These are phyloP conservation scores for Cynoglossus semilaevis DNA, from an alignment of 2,113 vertebrate genomes.

Conservation along the genomic window DNA sequence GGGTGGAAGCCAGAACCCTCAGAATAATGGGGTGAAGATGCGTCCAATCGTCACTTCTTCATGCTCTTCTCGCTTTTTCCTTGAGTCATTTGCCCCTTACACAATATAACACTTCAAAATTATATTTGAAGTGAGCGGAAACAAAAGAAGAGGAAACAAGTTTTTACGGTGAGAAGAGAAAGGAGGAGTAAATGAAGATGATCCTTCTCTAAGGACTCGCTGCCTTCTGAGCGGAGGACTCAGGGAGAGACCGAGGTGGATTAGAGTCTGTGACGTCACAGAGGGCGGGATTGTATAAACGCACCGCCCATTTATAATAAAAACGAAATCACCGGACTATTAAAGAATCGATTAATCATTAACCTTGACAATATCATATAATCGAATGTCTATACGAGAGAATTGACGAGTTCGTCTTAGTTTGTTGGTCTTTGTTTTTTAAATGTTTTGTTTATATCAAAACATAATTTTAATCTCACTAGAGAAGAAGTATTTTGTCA, in stretches of 20 bases:
- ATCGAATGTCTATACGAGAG: no score
- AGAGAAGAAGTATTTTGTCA: no score
- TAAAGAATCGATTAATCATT: no score
- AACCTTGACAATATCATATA: no score
- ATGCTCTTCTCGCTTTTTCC: background rate
- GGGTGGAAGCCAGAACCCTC: constrained; percentile 17
- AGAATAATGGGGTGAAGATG: constrained; percentile 13
- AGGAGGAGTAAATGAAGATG: background rate
- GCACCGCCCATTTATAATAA: no score
- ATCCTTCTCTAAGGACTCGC: background rate
- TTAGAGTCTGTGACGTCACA: background rate
- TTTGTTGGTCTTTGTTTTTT: no score
- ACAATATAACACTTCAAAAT: background rate
- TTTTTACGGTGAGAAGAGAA: background rate
- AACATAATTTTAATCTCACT: no score
- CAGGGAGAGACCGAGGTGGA: background rate
- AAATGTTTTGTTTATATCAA: no score
- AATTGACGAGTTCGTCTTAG: no score
- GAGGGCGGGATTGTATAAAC: constrained; percentile 11
- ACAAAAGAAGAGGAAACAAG: background rate
- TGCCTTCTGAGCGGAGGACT: constrained; percentile 29
- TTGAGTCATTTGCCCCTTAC: no score
- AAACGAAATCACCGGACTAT: no score
- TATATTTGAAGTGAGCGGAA: background rate
- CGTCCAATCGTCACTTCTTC: constrained; percentile 6